Conservation (phyloP, 2,888 invertebrate genomes). For the Yponomeuta malinellus region DNA sequence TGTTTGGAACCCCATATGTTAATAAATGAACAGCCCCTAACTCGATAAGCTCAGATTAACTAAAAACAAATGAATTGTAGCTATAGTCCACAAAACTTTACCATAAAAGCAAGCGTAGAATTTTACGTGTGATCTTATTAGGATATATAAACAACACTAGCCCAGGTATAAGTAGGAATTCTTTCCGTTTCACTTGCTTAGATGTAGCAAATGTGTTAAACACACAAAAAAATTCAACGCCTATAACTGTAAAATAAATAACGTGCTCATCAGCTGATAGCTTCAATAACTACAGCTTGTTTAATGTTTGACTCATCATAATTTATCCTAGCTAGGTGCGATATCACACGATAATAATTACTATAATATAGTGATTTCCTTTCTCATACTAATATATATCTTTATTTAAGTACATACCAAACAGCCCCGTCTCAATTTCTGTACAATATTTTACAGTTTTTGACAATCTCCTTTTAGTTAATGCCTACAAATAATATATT, state of each 20-base stretch:
- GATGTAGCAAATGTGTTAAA: neutral
- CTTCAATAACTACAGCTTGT: slow-evolving; percentile 26
- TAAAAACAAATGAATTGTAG: neutral
- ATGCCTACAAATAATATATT: slow-evolving; percentile 13
- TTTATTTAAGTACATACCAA: slow-evolving; percentile 20
- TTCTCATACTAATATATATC: slow-evolving; percentile 25
- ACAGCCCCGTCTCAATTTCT: slow-evolving; percentile 13
- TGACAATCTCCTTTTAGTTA: slow-evolving; percentile 26
- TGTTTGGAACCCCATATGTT: no score
- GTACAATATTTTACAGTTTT: slow-evolving; percentile 24
- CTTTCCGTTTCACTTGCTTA: neutral
- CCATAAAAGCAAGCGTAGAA: neutral
- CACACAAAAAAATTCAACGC: neutral
- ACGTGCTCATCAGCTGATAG: neutral
- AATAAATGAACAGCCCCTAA: neutral
- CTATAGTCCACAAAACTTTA: neutral
- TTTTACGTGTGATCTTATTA: neutral
- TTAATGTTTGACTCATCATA: slow-evolving; percentile 12
- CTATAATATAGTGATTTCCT: slow-evolving; percentile 34
- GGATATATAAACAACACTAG: neutral
- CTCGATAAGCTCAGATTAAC: neutral
- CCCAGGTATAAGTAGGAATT: neutral
- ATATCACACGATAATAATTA: slow-evolving; percentile 49
- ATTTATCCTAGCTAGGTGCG: slow-evolving; percentile 30
- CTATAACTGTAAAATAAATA: slow-evolving; percentile 30